phyloP scores from a whole-genome alignment of 1,140 invertebrate species.

The Pogonomyrmex barbatus region DNA sequence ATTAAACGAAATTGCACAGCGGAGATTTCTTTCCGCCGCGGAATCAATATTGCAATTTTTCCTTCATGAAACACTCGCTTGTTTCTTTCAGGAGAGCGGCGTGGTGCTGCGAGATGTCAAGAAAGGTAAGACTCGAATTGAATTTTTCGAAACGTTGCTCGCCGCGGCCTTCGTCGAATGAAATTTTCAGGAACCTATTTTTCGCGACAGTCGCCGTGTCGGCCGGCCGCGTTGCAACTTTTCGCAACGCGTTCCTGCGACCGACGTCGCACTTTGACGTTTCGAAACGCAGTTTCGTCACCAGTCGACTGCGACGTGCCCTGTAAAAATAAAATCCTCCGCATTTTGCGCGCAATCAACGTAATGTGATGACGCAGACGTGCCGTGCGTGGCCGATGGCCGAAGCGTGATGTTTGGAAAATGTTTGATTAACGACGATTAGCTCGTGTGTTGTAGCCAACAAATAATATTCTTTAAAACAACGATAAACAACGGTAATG shows the following conservation, averaged over 20 bases:
- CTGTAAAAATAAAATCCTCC: conserved; percentile 9
- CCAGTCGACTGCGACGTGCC: conserved; percentile 10
- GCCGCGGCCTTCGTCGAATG: conserved; percentile 8
- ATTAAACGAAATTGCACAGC: background rate
- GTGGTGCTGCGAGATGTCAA: conserved; percentile 22
- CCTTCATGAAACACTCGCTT: conserved; percentile 29
- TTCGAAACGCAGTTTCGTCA: conserved; percentile 44
- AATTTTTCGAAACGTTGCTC: conserved; percentile 48
- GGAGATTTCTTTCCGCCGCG: conserved; percentile 16
- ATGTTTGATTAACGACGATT: background rate
- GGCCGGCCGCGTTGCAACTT: conserved; percentile 18
- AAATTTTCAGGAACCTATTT: conserved; percentile 52
- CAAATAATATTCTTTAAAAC: background rate
- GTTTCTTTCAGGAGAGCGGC: conserved; percentile 43
- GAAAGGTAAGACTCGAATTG: conserved; percentile 50
- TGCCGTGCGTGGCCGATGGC: background rate
- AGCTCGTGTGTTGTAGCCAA: background rate
- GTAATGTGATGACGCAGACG: conserved; percentile 17
- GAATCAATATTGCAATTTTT: conserved; percentile 32
- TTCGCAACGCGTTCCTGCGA: background rate
- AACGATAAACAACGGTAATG: background rate
- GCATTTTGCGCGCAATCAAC: conserved; percentile 16
- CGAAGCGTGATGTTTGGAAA: background rate
- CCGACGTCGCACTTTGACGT: conserved; percentile 23
- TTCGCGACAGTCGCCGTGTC: conserved; percentile 25